phyloP scores from a whole-genome alignment of 2,888 invertebrate species.

The Oscheius sp. region DNA sequence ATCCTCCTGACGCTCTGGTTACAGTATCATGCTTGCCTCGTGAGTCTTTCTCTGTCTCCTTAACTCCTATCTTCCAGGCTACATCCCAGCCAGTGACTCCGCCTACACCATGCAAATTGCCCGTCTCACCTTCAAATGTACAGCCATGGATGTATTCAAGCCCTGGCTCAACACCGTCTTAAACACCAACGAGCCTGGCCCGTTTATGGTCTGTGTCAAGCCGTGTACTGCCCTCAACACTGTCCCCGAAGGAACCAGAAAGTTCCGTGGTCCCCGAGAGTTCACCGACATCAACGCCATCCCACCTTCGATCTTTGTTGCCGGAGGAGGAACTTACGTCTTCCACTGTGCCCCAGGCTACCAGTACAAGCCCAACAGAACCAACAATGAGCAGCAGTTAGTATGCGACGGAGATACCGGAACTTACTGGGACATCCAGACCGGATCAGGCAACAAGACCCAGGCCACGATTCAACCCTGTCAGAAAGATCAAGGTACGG shows the following conservation, averaged over 20 bases:
- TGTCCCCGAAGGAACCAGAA: background rate
- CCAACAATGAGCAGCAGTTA: background rate
- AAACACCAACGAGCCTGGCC: conserved; percentile 1
- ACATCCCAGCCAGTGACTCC: background rate
- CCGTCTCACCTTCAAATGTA: conserved; percentile 1
- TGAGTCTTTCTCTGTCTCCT: background rate
- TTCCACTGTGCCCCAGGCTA: background rate
- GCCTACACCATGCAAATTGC: background rate
- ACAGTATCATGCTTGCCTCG: conserved; percentile 2
- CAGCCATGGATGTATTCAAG: background rate
- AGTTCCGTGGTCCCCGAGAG: conserved; percentile 1
- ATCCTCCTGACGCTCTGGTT: background rate
- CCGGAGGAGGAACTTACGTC: conserved; percentile 12
- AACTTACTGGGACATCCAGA: background rate
- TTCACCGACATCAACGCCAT: too few relatives aligned
- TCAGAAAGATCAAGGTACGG: background rate
- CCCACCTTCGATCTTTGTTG: background rate
- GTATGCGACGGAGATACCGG: conserved; percentile 1
- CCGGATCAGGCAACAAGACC: background rate
- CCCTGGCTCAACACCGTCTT: conserved; percentile 2
- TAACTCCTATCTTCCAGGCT: background rate
- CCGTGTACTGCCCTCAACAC: background rate
- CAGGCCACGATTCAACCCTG: background rate
- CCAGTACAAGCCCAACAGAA: background rate
- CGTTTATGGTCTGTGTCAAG: conserved; percentile 21